Percentiles rank a stretch among this genome's conserved stretches.
Evolutionary conservation across 2,797 vertebrate genomes (phyloP).

Genomic region (Siniperca undulata): DNA sequence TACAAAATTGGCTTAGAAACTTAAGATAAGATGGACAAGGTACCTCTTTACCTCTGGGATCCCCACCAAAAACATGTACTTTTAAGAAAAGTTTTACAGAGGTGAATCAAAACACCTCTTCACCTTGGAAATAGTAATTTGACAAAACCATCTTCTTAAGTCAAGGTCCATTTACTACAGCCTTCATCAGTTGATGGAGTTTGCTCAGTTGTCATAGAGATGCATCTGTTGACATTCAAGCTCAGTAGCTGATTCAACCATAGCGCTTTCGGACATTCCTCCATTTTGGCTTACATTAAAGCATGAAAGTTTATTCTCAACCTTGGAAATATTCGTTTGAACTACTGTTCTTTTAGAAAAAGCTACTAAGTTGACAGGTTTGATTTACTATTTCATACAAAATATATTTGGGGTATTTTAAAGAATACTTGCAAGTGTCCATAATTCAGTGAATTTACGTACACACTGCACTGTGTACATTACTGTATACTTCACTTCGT

Average conservation of each 20-base stretch:
- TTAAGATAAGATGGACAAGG: slow-evolving; percentile 1
- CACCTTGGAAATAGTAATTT: not conserved
- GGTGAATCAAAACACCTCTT: not conserved
- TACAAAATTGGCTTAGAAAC: slow-evolving; percentile 1
- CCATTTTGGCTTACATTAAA: not conserved
- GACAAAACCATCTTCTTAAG: not conserved
- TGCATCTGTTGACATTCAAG: not conserved
- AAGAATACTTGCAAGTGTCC: not conserved
- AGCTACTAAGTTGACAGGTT: not conserved
- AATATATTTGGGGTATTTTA: not conserved
- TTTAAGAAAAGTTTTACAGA: not conserved
- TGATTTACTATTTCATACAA: not conserved
- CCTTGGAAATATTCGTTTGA: not conserved
- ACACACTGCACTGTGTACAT: not conserved
- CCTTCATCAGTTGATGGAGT: not conserved
- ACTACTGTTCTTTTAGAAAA: not conserved
- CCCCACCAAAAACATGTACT: not conserved
- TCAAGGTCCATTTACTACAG: not conserved
- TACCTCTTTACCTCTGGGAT: not conserved
- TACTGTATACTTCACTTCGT: not conserved
- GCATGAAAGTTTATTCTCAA: not conserved
- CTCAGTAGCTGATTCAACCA: not conserved
- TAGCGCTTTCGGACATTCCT: not conserved
- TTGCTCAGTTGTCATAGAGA: not conserved
- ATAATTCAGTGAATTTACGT: not conserved